Evolutionary conservation across 2,888 invertebrate species (phyloP), one percentile per base, ranked within the genome.

Genomic region (Gibbula magus): DNA sequence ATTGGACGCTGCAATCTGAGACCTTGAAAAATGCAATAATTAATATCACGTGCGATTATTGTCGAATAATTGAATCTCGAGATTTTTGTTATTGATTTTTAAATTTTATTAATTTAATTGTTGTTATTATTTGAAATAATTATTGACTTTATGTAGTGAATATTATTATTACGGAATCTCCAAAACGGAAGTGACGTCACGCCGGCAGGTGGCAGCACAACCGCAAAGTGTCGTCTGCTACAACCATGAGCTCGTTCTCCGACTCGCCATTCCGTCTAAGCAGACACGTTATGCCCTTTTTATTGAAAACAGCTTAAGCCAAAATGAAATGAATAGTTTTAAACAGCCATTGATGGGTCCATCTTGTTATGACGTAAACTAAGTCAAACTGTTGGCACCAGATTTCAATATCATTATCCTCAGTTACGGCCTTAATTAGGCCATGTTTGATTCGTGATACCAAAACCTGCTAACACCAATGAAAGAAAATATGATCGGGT

Each of bases 181-280:
- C 20, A 4, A 70, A 39, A n/a, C 70, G 70, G 70, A 70, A 70
- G 70, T 70, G 70, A 70, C 70, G 70, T 70, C 39, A 70, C 32
- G 35, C 20, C 29, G 7, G n/a, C 32, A 70, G 39, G 39, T 70
- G 70, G 70, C 70, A 35, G 20, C 39, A 39, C 70, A 70, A 39
- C 39, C 70, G 70, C 39, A 35, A 29, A 70, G 70, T 70, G 70
- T 70, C 70, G 70, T 70, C 70, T 70, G 70, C 70, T 70, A 20
- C 29, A 70, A 35, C 70, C 70, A 70, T 35, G n/a, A 70, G 70
- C 70, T 35, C 70, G 70, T 70, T n/a, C 70, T 70, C 70, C 35
- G 70, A 35, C 70, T 70, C n/a, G 35, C 35, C 70, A 70, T 70
- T 70, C 70, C 70, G 32, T 70, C 35, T 70, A 61, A 61, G 25